A percentile compares a stretch with the other conserved stretches of the same genome.
Conservation (phyloP, 37 sponge, comb jelly and placozoan species). For the Diacarnus erythraeanus region DNA sequence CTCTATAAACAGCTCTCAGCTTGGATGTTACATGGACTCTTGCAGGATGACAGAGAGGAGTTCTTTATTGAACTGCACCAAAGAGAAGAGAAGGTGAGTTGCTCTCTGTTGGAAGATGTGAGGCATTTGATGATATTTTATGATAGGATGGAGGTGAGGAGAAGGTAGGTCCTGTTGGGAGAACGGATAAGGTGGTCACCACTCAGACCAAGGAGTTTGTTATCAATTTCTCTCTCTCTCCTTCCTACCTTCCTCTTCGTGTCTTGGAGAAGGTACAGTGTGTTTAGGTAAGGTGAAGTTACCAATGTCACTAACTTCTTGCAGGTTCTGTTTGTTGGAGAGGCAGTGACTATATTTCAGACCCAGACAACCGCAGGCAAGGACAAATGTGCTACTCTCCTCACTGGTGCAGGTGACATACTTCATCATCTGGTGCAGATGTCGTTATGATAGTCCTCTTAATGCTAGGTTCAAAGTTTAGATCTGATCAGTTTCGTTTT, state of each 20-base stretch:
- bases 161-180: neutral
- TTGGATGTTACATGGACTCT: constrained; percentile 89
- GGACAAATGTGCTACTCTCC: neutral
- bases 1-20: constrained; percentile 91
- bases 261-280: constrained; percentile 68
- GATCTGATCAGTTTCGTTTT: constrained; percentile 51
- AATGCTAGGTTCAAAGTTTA: constrained; percentile 19
- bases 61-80: constrained; percentile 70
- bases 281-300: neutral
- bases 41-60: constrained; percentile 68
- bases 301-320: neutral
- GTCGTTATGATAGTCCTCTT: neutral
- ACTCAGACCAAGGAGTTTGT: constrained; percentile 1
- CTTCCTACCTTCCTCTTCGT: constrained; percentile 70
- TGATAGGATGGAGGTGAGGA: neutral
- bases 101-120: neutral
- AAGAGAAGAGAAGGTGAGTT: constrained; percentile 11
- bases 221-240: constrained; percentile 33
- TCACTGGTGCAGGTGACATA: constrained; percentile 5
- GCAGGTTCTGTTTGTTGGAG: constrained; percentile 81
- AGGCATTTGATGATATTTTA: neutral
- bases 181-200: neutral
- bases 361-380: neutral
- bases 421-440: neutral
- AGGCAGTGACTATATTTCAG: constrained; percentile 74